Evolutionary conservation across 23 tunicate genomes (phyloP), one percentile per base, ranked within the genome.

Genomic region (Trididemnum clinides): DNA sequence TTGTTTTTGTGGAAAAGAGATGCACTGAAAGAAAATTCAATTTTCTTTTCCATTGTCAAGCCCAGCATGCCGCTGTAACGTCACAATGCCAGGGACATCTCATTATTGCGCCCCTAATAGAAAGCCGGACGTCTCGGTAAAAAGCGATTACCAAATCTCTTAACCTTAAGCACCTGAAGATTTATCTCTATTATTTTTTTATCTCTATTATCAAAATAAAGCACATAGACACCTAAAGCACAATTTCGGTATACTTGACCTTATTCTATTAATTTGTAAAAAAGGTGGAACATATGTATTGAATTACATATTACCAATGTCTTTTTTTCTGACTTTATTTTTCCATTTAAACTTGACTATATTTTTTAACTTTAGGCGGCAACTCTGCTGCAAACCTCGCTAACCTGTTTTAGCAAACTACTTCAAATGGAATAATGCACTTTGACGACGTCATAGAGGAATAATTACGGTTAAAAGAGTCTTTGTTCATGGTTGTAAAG

Each of bases 381-480:
- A 10, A 10, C 15, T 15, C 54, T 15, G 10, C 10, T 10, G 15
- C 15, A 49, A 49, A n/a, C 38, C 28, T 39, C 57, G 19, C 7
- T 39, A 38, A 73, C 54, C 31, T 37, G 80, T 73, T 73, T 73
- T 73, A 73, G 80, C 80, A 73, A 73, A 73, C 29, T 19, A 21
- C 54, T 21, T 73, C 80, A 73, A 73, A 73, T 73, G 80, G 80
- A 36, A 73, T 30, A 38, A 69, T 31, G 38, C 37, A 37, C 28
- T 73, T 37, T 26, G 5, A 36, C 38, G 30, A 73, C 80, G 80
- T 73, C 80, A 73, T 26, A 7, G 57, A 12, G 54, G 7, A 5
- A n/a, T 73, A 73, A 73, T 73, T 73, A 39, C 80, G 18, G 37
- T 73, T 36, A 19, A 39, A 38, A 69, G 38, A 69, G 7, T 21